Evolutionary conservation across 2,888 invertebrate species (phyloP).

Genomic region (Aromia moschata): DNA sequence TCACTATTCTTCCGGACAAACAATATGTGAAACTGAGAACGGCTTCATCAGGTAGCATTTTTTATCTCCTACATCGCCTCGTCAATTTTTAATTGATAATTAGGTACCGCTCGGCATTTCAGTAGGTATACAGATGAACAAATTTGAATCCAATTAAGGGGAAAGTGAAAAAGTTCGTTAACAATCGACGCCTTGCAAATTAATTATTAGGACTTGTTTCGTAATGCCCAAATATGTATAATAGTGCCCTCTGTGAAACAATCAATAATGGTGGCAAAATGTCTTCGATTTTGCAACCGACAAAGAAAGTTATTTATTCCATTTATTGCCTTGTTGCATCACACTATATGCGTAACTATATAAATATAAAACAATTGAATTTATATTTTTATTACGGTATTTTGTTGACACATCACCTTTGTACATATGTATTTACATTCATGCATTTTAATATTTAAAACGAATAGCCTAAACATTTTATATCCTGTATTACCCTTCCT

Average conservation of each 20-base stretch:
- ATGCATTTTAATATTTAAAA: background rate
- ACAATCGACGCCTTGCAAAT: background rate
- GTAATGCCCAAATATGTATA: slow-evolving; percentile 19
- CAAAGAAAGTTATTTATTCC: slow-evolving; percentile 10
- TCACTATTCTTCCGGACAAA: no score
- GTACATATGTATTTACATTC: background rate
- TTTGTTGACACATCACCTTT: slow-evolving; percentile 7
- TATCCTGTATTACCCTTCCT: no score
- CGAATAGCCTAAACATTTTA: no score
- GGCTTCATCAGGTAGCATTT: background rate
- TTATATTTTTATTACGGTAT: slow-evolving; percentile 5
- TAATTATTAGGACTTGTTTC: background rate
- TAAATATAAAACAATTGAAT: slow-evolving; percentile 6
- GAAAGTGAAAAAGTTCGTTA: slow-evolving; percentile 9
- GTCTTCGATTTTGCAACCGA: slow-evolving; percentile 10
- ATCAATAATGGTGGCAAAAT: background rate
- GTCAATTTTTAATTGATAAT: background rate
- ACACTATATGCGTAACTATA: background rate
- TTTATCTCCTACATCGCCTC: background rate
- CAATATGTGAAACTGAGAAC: no score
- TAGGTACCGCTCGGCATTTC: background rate
- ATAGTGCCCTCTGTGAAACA: background rate
- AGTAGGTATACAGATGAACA: no score
- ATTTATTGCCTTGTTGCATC: slow-evolving; percentile 1
- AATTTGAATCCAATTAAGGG: background rate